Conservation (phyloP, 2,888 invertebrate genomes). For the Coelopa pilipes region DNA sequence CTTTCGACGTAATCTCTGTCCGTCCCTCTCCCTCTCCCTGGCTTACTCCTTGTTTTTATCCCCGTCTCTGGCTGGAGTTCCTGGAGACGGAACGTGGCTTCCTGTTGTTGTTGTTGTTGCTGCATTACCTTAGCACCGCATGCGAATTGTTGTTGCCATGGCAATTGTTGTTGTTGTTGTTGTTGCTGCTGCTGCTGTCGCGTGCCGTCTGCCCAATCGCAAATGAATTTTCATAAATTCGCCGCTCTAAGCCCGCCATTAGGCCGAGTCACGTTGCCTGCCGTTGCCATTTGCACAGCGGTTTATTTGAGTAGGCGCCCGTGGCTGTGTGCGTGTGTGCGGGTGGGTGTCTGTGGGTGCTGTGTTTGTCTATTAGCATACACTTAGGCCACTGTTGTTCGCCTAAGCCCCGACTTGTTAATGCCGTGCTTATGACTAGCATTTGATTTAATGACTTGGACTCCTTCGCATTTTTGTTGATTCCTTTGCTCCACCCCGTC, state of each 20-base stretch:
- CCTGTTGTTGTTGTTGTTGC: too few species aligned
- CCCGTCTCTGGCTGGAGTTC: too few species aligned
- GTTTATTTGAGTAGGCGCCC: background rate
- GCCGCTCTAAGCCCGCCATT: background rate
- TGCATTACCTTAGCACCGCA: too few species aligned
- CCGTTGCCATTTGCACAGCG: background rate
- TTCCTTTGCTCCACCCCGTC: background rate
- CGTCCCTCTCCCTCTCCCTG: too few species aligned
- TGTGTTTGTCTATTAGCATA: background rate
- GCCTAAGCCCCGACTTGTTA: background rate
- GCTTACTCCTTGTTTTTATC: too few species aligned
- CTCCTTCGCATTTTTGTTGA: background rate
- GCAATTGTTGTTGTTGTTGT: too few species aligned
- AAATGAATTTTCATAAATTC: slow-evolving; percentile 7
- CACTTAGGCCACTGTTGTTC: background rate
- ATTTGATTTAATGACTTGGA: slow-evolving; percentile 7
- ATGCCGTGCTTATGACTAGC: background rate
- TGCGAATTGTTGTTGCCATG: too few species aligned
- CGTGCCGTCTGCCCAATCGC: background rate
- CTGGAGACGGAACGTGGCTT: too few species aligned
- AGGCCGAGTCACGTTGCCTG: background rate
- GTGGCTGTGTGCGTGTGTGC: background rate
- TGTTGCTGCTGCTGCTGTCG: too few species aligned
- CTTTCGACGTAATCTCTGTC: too few species aligned
- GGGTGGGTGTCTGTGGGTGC: background rate